Evolutionary conservation across 2,797 vertebrate species (phyloP).

Genomic region (Chiroxiphia lanceolata): DNA sequence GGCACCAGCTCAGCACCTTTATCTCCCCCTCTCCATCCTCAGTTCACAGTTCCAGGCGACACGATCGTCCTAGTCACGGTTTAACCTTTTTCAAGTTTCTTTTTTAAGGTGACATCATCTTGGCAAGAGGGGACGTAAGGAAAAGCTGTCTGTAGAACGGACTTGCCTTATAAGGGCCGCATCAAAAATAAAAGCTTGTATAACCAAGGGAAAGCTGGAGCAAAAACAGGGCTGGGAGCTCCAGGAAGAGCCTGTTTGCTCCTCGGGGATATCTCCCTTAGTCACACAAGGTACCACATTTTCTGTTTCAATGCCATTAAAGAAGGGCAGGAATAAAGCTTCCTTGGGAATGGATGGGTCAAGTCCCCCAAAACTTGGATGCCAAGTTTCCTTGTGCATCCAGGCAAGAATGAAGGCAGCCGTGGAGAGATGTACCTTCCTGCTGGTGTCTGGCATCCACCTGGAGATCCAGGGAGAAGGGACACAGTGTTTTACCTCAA

Average conservation of each 20-base stretch:
- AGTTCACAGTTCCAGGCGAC: neutral
- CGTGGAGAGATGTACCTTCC: neutral
- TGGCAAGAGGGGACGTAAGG: conserved; percentile 65
- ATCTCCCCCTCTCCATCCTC: neutral
- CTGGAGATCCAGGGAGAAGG: neutral
- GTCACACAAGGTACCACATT: neutral
- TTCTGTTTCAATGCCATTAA: neutral
- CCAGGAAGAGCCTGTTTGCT: neutral
- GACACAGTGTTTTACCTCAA: neutral
- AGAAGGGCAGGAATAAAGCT: neutral
- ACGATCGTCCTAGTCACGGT: conserved; percentile 41
- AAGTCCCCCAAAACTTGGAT: neutral
- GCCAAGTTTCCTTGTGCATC: neutral
- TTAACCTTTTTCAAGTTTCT: conserved; percentile 46
- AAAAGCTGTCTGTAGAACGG: conserved; percentile 63
- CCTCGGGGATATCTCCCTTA: neutral
- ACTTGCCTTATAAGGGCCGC: conserved; percentile 77
- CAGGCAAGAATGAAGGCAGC: neutral
- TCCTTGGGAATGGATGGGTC: neutral
- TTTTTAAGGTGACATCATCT: conserved; percentile 68
- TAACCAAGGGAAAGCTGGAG: conserved; percentile 38
- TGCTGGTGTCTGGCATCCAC: neutral
- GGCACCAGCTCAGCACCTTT: neutral
- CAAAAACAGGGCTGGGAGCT: neutral
- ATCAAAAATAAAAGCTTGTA: conserved; percentile 64